Evolutionary conservation across 2,888 invertebrate genomes (phyloP).

Genomic region (Campopleginae sp.): DNA sequence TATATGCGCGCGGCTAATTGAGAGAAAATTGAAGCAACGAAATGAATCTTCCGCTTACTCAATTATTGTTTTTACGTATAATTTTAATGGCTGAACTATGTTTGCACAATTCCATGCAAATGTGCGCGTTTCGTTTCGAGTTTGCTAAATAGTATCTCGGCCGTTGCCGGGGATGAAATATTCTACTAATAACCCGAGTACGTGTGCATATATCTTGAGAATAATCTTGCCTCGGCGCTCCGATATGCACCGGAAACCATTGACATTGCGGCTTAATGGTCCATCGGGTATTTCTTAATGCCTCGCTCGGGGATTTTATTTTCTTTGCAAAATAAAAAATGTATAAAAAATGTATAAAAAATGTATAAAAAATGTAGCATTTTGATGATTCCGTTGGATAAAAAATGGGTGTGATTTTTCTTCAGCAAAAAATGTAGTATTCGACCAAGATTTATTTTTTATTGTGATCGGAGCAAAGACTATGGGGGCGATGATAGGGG

Average conservation of each 20-base stretch:
- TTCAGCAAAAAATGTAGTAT: background rate
- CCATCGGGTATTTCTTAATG: background rate
- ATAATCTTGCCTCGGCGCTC: background rate
- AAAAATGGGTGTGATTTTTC: no score
- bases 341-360: no score
- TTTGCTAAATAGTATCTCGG: background rate
- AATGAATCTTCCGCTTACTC: background rate
- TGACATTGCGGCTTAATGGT: conserved; percentile 16
- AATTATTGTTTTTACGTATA: background rate
- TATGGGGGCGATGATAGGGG: background rate
- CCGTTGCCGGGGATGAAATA: conserved; percentile 25
- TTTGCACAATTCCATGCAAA: conserved; percentile 21
- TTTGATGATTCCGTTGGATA: background rate
- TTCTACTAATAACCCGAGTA: conserved; percentile 20
- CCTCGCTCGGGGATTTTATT: background rate
- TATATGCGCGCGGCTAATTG: background rate
- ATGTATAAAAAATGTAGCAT: background rate
- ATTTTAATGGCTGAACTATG: background rate
- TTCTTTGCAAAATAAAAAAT: background rate
- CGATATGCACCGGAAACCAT: conserved; percentile 29
- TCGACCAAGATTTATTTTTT: background rate
- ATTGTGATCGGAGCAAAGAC: background rate
- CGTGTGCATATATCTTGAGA: background rate
- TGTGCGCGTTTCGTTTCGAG: conserved; percentile 15
- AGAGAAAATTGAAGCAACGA: background rate